A percentile compares a stretch with the other conserved stretches of the same genome.
Evolutionary conservation across 2,888 invertebrate species (phyloP).

Genomic region (Willowsia nigromaculata): DNA sequence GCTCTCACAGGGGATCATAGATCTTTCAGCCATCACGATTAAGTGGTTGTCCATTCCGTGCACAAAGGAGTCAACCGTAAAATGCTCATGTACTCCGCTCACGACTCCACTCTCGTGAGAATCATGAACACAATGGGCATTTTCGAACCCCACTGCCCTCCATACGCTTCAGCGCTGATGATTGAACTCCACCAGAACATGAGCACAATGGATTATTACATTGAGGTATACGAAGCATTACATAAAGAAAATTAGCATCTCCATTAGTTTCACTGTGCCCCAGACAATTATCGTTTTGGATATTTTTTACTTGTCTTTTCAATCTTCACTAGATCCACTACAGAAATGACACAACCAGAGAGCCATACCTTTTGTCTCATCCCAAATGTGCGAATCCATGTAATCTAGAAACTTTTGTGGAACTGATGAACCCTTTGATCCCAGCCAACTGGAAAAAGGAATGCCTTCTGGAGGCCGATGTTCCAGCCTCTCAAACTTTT

Average conservation of each 20-base stretch:
- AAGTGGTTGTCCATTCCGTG: constrained; percentile 79
- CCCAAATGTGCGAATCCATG: constrained; percentile 82
- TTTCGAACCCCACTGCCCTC: constrained; percentile 85
- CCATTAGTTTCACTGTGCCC: too few relatives aligned
- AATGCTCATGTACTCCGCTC: constrained; percentile 88
- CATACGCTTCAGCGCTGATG: constrained; percentile 87
- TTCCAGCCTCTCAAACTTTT: background rate
- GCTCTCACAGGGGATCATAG: constrained; percentile 12
- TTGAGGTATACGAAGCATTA: too few relatives aligned
- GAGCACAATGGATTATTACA: constrained; percentile 81
- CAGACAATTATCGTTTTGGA: background rate
- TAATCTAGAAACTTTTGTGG: constrained; percentile 83
- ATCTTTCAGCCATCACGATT: background rate
- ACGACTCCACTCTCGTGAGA: constrained; percentile 90
- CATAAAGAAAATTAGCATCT: too few relatives aligned
- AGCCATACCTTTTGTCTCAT: constrained; percentile 81
- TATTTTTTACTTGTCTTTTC: constrained; percentile 25
- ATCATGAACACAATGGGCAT: constrained; percentile 88
- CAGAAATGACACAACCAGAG: constrained; percentile 81
- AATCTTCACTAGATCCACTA: constrained; percentile 76
- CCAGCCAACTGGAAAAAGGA: constrained; percentile 86
- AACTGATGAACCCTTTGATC: constrained; percentile 83
- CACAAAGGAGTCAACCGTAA: constrained; percentile 81
- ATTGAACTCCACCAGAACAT: constrained; percentile 85
- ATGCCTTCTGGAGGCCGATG: constrained; percentile 81